Evolutionary conservation across 2,797 vertebrate genomes (phyloP), one percentile per base, ranked within the genome.

Genomic region (Amblyraja radiata): DNA sequence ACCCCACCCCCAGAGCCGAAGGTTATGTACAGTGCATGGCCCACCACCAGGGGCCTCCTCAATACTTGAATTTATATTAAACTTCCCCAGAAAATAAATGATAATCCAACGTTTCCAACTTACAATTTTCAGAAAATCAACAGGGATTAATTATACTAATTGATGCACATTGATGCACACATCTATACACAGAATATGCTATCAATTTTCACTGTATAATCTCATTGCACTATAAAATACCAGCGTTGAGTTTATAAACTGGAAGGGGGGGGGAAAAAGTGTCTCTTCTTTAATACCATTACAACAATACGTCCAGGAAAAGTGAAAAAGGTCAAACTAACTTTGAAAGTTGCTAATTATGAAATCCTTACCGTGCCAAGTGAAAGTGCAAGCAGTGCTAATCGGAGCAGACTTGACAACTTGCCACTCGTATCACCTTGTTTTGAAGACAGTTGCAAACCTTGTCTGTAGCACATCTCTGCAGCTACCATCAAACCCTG

Each of bases 401-500:
- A 96, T 93, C 96, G 96, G 77, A 99, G 96, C 90, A 99, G 96
- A 93, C 98, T 98, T 77, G 97, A 97, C 11, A 98, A 94, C 95
- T 98, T 98, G 93, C 97, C 97, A 0, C 94, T 97, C 96, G 97
- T 96, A 93, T 94, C 96, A 76, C 98, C 97, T 93, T 98, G 97
- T 94, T 99, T 98, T 1, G 98, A 98, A 5, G 99, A 97, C 74
- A 99, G 93, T 94, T 99, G 98, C 76, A 99, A 97, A 94, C 98
- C 98, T 96, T 97, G 98, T 81, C 97, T 97, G 94, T 98, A 98
- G 32, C 97, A 98, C 98, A 99, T 97, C 93, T 98, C 98, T 9
- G 98, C 98, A 95, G 97, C 98, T 61, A 97, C 93, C 96, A 99
- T 96, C 96, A 99, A 97, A 65, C 97, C 97, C 94, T 99, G 98